A percentile compares a stretch with the other conserved stretches of the same genome.
Conservation (phyloP, 2,797 vertebrate species). For the Vultur gryphus region DNA sequence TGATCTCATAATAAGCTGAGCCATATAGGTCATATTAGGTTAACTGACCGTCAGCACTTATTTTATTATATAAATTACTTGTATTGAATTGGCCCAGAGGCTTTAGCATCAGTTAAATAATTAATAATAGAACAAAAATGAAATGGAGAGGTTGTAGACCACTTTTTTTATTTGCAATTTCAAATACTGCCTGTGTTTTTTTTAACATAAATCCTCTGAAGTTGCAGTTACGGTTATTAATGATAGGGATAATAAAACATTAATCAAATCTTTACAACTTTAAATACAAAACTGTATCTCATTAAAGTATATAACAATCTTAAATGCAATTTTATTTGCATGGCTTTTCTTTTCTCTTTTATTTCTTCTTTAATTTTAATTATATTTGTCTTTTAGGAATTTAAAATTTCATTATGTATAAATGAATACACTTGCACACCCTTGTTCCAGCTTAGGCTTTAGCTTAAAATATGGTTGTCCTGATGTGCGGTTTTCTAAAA, state of each 20-base stretch:
- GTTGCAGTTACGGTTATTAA: conserved; percentile 25
- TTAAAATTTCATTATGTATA: conserved; percentile 47
- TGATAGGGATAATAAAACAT: conserved; percentile 38
- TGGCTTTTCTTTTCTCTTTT: neutral
- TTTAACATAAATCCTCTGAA: neutral
- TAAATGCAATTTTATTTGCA: conserved; percentile 14
- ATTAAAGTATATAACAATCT: conserved; percentile 33
- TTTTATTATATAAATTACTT: conserved; percentile 67
- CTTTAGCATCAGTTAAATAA: conserved; percentile 72
- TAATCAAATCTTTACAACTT: conserved; percentile 54
- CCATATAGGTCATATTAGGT: conserved; percentile 66
- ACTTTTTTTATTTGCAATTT: neutral
- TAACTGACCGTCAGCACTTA: conserved; percentile 67
- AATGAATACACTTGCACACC: conserved; percentile 8
- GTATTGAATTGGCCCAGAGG: conserved; percentile 54
- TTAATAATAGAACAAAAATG: conserved; percentile 73
- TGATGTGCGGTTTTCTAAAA: neutral
- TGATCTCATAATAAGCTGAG: conserved; percentile 70
- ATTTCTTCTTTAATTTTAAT: conserved; percentile 46
- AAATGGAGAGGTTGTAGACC: conserved; percentile 63
- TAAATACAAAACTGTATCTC: conserved; percentile 33
- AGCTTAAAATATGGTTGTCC: neutral
- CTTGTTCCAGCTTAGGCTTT: neutral
- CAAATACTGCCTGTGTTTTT: neutral
- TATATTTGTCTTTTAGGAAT: conserved; percentile 45